Evolutionary conservation across 2,888 invertebrate species (phyloP).

Genomic region (Minunthozetes semirufus): DNA sequence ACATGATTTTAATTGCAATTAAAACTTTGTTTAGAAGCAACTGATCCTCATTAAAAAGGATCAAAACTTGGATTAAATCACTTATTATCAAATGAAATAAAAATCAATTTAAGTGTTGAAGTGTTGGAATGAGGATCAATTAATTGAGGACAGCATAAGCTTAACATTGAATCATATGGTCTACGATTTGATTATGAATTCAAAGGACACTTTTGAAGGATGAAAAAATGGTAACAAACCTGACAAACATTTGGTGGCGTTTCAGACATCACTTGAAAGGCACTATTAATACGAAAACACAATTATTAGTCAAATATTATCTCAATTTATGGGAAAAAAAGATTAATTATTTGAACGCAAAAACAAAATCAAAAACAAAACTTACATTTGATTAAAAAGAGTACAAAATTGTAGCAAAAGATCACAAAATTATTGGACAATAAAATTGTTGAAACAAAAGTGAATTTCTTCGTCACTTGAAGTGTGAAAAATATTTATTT

Average conservation of each 20-base stretch:
- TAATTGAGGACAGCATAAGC: too few relatives aligned
- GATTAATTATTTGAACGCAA: too few relatives aligned
- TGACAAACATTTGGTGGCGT: conserved; percentile 3
- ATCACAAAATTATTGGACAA: background rate
- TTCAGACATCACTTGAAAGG: background rate
- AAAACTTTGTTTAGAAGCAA: too few relatives aligned
- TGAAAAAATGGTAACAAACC: background rate
- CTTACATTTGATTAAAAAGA: background rate
- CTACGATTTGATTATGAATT: too few relatives aligned
- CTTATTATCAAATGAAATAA: too few relatives aligned
- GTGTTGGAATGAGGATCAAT: too few relatives aligned
- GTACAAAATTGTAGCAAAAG: background rate
- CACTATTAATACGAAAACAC: background rate
- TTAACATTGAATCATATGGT: background rate
- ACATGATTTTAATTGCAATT: too few relatives aligned
- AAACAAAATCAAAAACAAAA: background rate
- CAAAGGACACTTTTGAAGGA: background rate
- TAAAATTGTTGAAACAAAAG: too few relatives aligned
- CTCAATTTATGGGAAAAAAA: background rate
- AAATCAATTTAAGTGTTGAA: too few relatives aligned
- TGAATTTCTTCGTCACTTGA: background rate
- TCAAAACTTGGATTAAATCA: too few relatives aligned
- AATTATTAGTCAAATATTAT: background rate
- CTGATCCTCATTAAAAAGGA: too few relatives aligned
- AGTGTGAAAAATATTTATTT: background rate